These are phyloP conservation scores for Illadopsis cleaveri DNA, from an alignment of 2,113 vertebrate species.

Conservation along the genomic window DNA sequence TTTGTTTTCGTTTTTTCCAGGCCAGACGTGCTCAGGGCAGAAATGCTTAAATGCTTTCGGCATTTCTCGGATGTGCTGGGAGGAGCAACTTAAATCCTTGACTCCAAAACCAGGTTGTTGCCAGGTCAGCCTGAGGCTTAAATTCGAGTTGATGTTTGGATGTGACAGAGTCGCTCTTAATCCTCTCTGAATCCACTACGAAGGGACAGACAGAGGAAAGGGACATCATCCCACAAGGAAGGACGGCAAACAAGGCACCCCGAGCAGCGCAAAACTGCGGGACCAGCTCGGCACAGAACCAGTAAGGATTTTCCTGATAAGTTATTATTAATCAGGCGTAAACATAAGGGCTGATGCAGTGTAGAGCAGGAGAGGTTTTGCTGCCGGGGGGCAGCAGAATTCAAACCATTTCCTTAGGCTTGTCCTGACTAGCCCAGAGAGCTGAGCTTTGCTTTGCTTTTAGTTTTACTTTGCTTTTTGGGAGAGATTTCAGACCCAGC, in stretches of 20 bases:
- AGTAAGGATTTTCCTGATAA: slow-evolving; percentile 27
- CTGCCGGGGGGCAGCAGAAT: background rate
- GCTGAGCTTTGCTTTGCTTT: background rate
- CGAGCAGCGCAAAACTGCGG: background rate
- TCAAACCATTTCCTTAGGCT: background rate
- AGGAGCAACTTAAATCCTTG: slow-evolving; percentile 32
- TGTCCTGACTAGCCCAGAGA: background rate
- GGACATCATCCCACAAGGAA: background rate
- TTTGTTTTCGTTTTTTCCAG: slow-evolving; percentile 32
- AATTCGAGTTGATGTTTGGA: slow-evolving; percentile 53
- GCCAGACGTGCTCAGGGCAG: slow-evolving; percentile 37
- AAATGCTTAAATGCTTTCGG: slow-evolving; percentile 37
- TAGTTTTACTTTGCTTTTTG: background rate
- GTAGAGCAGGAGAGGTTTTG: background rate
- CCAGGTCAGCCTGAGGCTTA: slow-evolving; percentile 53
- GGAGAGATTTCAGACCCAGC: background rate
- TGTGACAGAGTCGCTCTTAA: slow-evolving; percentile 34
- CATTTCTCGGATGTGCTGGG: background rate
- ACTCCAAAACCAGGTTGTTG: slow-evolving; percentile 13
- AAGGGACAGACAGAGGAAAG: background rate
- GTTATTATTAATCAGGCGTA: background rate
- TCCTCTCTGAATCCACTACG: slow-evolving; percentile 16
- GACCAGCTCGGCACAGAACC: background rate
- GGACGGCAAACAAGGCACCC: background rate
- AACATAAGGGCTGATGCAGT: accelerated